Conservation (phyloP, 2,797 vertebrate genomes). For the Anomalospiza imberbis region DNA sequence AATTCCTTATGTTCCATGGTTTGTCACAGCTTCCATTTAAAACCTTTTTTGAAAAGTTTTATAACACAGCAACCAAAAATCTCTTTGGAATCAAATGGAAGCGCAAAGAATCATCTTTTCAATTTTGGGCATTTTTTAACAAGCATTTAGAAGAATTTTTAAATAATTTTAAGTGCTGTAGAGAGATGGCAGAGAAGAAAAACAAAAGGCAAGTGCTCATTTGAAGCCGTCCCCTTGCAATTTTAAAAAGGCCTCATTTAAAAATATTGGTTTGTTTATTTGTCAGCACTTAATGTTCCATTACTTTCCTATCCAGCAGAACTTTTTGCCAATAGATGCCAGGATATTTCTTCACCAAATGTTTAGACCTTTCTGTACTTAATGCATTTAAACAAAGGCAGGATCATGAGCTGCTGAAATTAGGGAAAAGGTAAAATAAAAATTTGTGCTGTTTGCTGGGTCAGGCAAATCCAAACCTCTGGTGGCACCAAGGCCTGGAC, state of each 20-base stretch:
- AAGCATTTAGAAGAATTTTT: background rate
- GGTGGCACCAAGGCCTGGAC: background rate
- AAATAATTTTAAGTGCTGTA: background rate
- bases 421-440: background rate
- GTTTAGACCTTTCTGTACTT: background rate
- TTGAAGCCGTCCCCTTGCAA: background rate
- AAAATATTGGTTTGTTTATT: background rate
- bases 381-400: background rate
- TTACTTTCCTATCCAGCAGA: background rate
- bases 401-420: background rate
- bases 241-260: background rate
- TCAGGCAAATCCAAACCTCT: background rate
- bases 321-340: background rate
- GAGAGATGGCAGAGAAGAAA: background rate
- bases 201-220: background rate
- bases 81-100: background rate
- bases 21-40: background rate
- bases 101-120: background rate
- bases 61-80: background rate
- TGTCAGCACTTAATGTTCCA: background rate
- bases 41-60: background rate
- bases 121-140: accelerated
- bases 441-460: background rate
- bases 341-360: background rate
- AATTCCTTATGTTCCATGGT: background rate